Evolutionary conservation across 2,113 vertebrate species (phyloP), one percentile per base, ranked within the genome.

Genomic region (Regulus satrapa): DNA sequence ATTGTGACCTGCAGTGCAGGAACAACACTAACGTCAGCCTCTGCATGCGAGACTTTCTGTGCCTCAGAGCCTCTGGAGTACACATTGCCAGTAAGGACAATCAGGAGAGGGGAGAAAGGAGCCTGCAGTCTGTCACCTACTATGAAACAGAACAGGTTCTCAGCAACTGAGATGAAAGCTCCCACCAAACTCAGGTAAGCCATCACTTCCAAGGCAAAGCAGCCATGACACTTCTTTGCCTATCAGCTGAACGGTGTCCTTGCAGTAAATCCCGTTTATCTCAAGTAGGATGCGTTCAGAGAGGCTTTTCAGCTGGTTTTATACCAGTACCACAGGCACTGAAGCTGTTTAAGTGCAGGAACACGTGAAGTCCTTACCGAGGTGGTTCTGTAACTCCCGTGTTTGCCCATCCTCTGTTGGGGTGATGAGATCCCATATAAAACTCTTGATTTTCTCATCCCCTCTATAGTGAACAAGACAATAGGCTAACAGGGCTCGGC

Each of bases 371-470:
- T 76, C 74, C 96, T 96, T 97, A 98, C 99, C 99, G 6, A 99
- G 97, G 92, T 99, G 99, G 96, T 99, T 99, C 94, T 99, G 99
- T 38, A 99, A 97, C 96, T 99, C 99, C 77, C 99, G 98, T 59
- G 99, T 99, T 48, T 98, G 98, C 18, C 99, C 99, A 34, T 99
- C 99, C 87, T 99, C 99, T 18, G 98, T 98, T 20, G 99, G 99
- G 24, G 99, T 99, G 66, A 99, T 99, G 67, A 99, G 98, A 96
- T 99, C 99, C 99, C 99, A 99, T 97, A 99, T 99, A 96, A 99
- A 99, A 96, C 99, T 98, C 97, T 99, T 99, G 85, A 99, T 99
- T 97, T 99, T 99, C 97, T 99, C 99, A 91, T 99, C 99, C 58
- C 99, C 99, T 79, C 99, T 98, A 95, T 99, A 99, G 97, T 99